Base-by-base conservation (phyloP, 2,888 invertebrate genomes). In the Serripes groenlandicus region DNA sequence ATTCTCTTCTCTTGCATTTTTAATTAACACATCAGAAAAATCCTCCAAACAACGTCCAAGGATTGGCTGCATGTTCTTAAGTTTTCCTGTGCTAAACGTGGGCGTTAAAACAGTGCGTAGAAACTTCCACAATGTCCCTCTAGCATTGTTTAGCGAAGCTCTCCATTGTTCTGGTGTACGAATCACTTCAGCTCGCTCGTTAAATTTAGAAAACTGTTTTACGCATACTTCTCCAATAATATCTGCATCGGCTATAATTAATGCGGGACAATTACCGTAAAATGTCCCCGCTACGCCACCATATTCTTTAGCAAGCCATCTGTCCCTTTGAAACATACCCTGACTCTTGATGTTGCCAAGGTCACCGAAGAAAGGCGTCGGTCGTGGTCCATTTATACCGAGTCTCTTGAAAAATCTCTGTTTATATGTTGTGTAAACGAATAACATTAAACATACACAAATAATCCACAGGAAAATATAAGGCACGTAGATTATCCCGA, bases 141-240 rank as follows among this genome's bases (percentile, higher is more conserved):
- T 69, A 4, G 85, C 76, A 32, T 74, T 75, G 52, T 71, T 82
- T 9, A 85, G 4, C 0, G 85, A 69, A 15, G 62, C 35, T 11
- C 60, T n/a, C 85, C 84, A 81, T 15, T 23, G 26, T 9, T 75
- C 52, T 26, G 78, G 34, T 4, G 21, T 26, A 26, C 42, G 26
- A 1, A 81, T 58, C 0, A 66, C 60, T n/a, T 78, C 76, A 0
- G 69, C 69, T 73, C 88, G 70, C 60, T 89, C 84, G 30, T 77
- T 73, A 75, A 88, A 89, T n/a, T 84, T 87, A 7, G 81, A 72
- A 54, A 90, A 90, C 18, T 87, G 70, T 62, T 87, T 90, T 0
- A 89, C 76, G 21, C 73, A 71, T 11, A 88, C 84, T 52, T 88
- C 75, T 66, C 85, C 83, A 5, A 90, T 75, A 68, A 89, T 81